These are phyloP conservation scores for Erannis defoliaria DNA, from an alignment of 2,888 invertebrate genomes.

Conservation along the genomic window DNA sequence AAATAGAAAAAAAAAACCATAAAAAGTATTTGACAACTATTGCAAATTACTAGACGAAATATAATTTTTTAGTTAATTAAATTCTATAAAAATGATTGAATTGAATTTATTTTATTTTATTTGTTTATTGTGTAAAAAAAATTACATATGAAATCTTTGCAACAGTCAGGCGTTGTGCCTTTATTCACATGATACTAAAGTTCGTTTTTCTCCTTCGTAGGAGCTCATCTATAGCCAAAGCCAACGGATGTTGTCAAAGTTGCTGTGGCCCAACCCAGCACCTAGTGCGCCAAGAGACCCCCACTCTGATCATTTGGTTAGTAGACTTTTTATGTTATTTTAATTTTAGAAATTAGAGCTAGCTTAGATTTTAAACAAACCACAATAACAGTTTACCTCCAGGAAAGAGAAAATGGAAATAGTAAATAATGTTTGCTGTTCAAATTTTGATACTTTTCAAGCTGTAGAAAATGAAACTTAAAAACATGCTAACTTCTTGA, in stretches of 20 bases:
- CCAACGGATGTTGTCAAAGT: slow-evolving; percentile 86
- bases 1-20: background rate
- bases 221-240: slow-evolving; percentile 87
- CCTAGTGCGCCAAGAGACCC: slow-evolving; percentile 85
- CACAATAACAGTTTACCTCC: too few species aligned
- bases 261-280: slow-evolving; percentile 85
- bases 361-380: slow-evolving; percentile 3
- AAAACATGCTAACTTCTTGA: too few species aligned
- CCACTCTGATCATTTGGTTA: slow-evolving; percentile 87
- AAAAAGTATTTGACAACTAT: background rate
- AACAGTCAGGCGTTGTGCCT: slow-evolving; percentile 67
- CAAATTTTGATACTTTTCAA: too few species aligned
- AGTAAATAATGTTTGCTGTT: too few species aligned
- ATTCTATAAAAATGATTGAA: background rate
- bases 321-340: slow-evolving; percentile 81
- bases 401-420: too few species aligned
- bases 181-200: slow-evolving; percentile 79
- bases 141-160: too few species aligned
- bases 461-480: too few species aligned
- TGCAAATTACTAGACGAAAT: too few species aligned
- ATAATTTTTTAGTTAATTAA: too few species aligned
- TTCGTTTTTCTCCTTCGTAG: slow-evolving; percentile 84
- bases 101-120: background rate
- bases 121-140: too few species aligned
- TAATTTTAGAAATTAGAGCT: slow-evolving; percentile 32